Evolutionary conservation across 2,888 invertebrate species (phyloP).

Genomic region (Hyles lineata): DNA sequence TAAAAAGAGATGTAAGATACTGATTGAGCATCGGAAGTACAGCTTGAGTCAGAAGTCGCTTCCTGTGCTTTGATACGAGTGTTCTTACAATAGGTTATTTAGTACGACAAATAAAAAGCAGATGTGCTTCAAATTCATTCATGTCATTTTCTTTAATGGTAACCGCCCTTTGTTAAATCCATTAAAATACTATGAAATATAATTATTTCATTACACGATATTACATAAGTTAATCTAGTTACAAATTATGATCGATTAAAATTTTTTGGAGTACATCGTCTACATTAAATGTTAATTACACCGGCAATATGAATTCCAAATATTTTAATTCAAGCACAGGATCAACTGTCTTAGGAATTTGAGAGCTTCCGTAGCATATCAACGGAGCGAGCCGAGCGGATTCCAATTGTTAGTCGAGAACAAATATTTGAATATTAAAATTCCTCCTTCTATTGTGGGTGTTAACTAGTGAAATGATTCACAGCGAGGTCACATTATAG

Average conservation of each 20-base stretch:
- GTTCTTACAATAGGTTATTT: conserved; percentile 20
- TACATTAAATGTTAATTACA: neutral
- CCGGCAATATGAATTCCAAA: neutral
- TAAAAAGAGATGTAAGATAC: conserved; percentile 10
- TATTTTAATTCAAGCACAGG: neutral
- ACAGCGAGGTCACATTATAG: conserved; percentile 11
- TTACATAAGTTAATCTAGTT: neutral
- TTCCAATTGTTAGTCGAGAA: conserved; percentile 19
- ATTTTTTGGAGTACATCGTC: too few species aligned
- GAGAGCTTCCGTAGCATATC: conserved; percentile 7
- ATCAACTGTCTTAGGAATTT: conserved; percentile 9
- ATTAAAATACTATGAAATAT: neutral
- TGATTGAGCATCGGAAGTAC: conserved; percentile 25
- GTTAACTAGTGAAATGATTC: conserved; percentile 23
- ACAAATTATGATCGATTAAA: too few species aligned
- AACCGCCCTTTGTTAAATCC: neutral
- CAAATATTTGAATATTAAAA: conserved; percentile 25
- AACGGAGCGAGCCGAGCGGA: conserved; percentile 6
- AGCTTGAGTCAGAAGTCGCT: conserved; percentile 25
- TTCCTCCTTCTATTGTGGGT: conserved; percentile 23
- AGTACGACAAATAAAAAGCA: conserved; percentile 27
- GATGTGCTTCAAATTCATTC: conserved; percentile 17
- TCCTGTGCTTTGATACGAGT: conserved; percentile 32
- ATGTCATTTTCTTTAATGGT: neutral
- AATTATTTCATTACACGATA: neutral